Conservation (phyloP, 2,888 invertebrate species). For the Mythimna loreyi region DNA sequence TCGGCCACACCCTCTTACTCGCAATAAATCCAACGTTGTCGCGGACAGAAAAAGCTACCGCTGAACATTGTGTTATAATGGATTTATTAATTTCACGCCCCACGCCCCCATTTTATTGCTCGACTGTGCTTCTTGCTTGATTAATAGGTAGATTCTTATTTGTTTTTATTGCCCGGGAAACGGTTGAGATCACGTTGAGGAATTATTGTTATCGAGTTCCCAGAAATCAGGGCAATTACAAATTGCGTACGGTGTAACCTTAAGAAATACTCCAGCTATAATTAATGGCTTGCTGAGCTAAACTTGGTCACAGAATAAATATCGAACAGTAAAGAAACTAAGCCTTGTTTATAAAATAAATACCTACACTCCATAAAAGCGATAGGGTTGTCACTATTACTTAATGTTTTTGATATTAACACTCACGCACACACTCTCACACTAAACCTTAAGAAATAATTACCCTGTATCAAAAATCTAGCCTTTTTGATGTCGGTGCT, state of each 20-base stretch:
- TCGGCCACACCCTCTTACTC: constrained; percentile 70
- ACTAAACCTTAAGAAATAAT: no score
- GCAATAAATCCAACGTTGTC: constrained; percentile 84
- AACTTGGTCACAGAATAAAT: no score
- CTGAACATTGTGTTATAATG: constrained; percentile 83
- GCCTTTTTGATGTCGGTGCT: no score
- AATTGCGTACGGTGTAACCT: constrained; percentile 8
- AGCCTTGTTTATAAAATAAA: no score
- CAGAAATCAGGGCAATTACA: constrained; percentile 21
- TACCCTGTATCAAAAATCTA: no score
- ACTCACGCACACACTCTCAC: no score
- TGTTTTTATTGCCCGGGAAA: constrained; percentile 57
- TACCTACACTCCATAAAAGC: no score
- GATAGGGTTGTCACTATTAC: no score
- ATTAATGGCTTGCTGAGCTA: not conserved
- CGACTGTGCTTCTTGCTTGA: constrained; percentile 61
- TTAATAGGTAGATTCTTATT: constrained; percentile 66
- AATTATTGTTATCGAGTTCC: constrained; percentile 42
- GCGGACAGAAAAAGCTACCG: constrained; percentile 83
- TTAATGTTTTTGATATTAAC: no score
- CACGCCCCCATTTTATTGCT: constrained; percentile 67
- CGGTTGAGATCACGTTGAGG: constrained; percentile 42
- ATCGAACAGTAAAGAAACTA: no score
- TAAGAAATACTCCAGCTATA: not conserved
- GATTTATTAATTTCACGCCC: constrained; percentile 87